Conservation (phyloP, 2,797 vertebrate genomes). For the Nyctibius grandis region DNA sequence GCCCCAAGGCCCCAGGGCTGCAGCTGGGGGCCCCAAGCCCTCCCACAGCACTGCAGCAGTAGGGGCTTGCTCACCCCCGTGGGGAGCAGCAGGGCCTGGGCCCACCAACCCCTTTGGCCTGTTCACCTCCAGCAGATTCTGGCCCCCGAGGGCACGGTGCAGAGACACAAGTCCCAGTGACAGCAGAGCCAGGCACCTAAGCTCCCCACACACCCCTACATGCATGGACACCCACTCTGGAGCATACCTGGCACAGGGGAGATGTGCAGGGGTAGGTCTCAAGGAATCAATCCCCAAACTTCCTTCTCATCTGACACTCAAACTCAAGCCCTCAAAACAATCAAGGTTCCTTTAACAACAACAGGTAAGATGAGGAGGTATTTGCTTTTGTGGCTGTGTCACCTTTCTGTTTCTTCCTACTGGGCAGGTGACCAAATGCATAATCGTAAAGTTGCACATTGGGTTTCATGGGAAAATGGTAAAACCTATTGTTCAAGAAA, state of each 20-base stretch:
- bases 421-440: not conserved
- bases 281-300: not conserved
- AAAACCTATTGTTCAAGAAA: not conserved
- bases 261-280: not conserved
- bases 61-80: not conserved
- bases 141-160: not conserved
- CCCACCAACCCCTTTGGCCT: too few species aligned
- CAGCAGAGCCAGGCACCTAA: not conserved
- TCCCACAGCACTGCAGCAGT: not conserved
- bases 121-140: not conserved
- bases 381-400: not conserved
- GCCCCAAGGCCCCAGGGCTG: not conserved
- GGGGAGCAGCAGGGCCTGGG: not conserved
- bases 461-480: not conserved
- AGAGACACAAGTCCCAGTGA: not conserved
- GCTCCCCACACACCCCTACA: too few species aligned
- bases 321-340: not conserved
- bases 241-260: not conserved
- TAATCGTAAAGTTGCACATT: not conserved
- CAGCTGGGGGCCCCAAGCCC: not conserved
- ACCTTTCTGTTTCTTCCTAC: not conserved
- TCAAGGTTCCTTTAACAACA: not conserved
- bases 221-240: accelerated
- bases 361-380: not conserved
- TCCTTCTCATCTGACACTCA: not conserved